Base-by-base conservation (phyloP, 2,888 invertebrate genomes). In the Drosophila dives region DNA sequence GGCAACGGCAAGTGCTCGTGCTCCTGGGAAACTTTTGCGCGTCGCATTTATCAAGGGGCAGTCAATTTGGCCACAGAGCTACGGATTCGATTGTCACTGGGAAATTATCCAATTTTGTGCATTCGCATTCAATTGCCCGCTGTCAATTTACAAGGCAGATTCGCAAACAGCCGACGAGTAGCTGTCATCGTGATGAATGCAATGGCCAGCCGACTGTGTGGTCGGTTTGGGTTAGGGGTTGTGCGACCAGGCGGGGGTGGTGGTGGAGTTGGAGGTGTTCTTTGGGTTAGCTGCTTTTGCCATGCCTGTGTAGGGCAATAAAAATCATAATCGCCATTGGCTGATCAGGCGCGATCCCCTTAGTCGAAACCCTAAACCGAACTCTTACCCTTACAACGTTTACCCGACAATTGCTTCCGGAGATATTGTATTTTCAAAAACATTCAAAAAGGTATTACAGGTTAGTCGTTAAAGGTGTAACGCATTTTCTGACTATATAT, bases 31-130 rank as follows among this genome's bases (percentile, higher is more conserved):
- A 86, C 86, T 90, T 84, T 83, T 83, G 70, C 67, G 82, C 86
- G 73, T 81, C 83, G 89, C 92, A 91, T 92, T 91, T 92, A 92
- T 92, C 92, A 92, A 80, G 75, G 87, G 84, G 84, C 90, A 82
- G 77, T 69, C 73, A 67, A 72, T 80, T 82, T 75, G 76, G 72
- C 73, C 69, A 62, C 38, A 34, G 65, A 45, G 62, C 73, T 51
- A 36, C 66, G 56, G 56, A 68, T 48, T 82, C 90, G 89, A 89
- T 91, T 92, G 92, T 90, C 92, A 91, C 91, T 87, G 92, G 92
- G 92, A 92, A 92, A 92, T 92, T 91, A 92, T 91, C 92, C 92
- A 92, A 92, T 92, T 92, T 91, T 89, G 90, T 91, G 87, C 71
- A 48, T 86, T 85, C 84, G 90, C 90, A 92, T 92, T 92, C 90